These are phyloP conservation scores for Paralvinella palmiformis DNA, from an alignment of 1,140 invertebrate species.

Conservation along the genomic window DNA sequence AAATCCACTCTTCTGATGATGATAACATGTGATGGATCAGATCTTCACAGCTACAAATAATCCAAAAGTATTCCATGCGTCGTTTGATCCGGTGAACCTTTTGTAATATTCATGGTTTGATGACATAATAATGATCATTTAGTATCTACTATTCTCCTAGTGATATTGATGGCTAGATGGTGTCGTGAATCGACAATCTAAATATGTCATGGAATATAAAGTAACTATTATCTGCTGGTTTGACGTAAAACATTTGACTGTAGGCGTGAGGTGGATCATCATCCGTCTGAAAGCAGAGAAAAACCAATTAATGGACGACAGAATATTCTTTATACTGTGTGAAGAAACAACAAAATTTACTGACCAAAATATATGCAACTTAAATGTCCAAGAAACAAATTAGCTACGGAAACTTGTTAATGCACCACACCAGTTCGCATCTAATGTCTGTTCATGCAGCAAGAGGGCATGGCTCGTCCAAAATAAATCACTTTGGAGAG, in stretches of 20 bases:
- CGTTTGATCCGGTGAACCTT: not conserved
- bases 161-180: too few relatives aligned
- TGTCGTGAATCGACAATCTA: constrained; percentile 75
- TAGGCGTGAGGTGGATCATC: constrained; percentile 86
- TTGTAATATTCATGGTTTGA: not conserved
- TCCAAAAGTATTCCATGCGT: not conserved
- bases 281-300: constrained; percentile 64
- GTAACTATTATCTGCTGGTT: constrained; percentile 76
- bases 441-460: too few relatives aligned
- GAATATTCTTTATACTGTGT: not conserved
- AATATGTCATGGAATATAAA: constrained; percentile 88
- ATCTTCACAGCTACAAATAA: not conserved
- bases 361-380: not conserved
- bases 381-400: constrained; percentile 4
- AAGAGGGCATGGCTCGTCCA: too few relatives aligned
- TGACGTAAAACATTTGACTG: constrained; percentile 84
- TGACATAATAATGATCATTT: not conserved
- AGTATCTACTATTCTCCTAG: not conserved
- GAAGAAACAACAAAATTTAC: not conserved
- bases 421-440: too few relatives aligned
- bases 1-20: not conserved
- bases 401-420: too few relatives aligned
- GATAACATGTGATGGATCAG: not conserved
- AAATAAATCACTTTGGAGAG: too few relatives aligned
- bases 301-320: not conserved